phyloP scores from a whole-genome alignment of 1,140 invertebrate genomes.

The Leptopilina clavipes region DNA sequence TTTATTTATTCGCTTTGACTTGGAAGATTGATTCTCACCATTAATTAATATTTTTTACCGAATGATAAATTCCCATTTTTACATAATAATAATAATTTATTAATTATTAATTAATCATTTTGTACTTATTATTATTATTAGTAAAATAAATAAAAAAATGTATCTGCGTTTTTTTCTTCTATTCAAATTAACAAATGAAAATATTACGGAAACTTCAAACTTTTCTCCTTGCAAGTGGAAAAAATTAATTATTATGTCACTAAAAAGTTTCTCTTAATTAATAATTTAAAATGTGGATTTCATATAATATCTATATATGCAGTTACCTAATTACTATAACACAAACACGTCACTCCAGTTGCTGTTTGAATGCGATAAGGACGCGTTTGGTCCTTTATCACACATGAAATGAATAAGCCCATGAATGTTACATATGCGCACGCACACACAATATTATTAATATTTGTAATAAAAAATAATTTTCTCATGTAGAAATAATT shows the following conservation, averaged over 20 bases:
- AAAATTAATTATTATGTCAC: background rate
- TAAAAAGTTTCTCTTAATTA: slow-evolving; percentile 3
- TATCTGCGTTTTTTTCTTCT: background rate
- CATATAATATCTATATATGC: no score
- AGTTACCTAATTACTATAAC: slow-evolving; percentile 19
- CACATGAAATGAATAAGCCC: background rate
- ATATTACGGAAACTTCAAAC: background rate
- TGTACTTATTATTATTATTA: no score
- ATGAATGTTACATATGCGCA: background rate
- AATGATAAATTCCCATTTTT: no score
- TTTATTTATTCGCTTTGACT: no score
- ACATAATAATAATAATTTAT: no score
- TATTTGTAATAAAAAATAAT: no score
- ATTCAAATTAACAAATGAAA: background rate
- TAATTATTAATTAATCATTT: no score
- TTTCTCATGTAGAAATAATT: no score
- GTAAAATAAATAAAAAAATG: no score
- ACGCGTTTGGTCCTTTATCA: slow-evolving; percentile 2
- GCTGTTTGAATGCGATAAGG: slow-evolving; percentile 26
- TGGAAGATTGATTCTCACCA: no score
- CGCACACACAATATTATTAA: background rate
- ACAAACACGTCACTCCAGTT: background rate
- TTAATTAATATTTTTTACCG: no score
- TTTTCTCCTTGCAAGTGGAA: background rate
- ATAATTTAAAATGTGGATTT: background rate